Evolutionary conservation across 2,797 vertebrate species (phyloP).

Genomic region (Bryconaethiops microstoma): DNA sequence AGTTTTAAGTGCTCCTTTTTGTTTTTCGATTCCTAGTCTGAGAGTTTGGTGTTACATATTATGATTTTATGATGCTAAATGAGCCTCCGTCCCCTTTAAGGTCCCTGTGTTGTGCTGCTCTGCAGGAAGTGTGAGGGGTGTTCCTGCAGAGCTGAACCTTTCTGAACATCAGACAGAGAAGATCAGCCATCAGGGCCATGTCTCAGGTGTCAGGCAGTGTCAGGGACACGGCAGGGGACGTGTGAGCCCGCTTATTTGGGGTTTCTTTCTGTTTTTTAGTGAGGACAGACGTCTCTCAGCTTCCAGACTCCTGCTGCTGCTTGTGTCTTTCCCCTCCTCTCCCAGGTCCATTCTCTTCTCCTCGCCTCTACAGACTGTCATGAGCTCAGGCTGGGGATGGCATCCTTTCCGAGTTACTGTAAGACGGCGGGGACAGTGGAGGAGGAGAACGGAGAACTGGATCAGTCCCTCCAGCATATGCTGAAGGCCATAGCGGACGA

Average conservation of each 20-base stretch:
- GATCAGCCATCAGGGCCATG: slow-evolving; percentile 22
- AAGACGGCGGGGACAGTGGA: slow-evolving; percentile 66
- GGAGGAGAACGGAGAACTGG: slow-evolving; percentile 73
- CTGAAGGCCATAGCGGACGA: slow-evolving; percentile 82
- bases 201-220: slow-evolving; percentile 38
- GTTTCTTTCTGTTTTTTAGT: neutral
- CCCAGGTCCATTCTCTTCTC: neutral
- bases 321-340: slow-evolving; percentile 1
- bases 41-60: no score
- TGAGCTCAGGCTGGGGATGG: slow-evolving; percentile 80
- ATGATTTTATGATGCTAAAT: no score
- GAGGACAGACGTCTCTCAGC: neutral
- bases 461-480: slow-evolving; percentile 81
- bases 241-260: neutral
- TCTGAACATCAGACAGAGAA: slow-evolving; percentile 61
- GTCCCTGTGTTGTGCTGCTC: slow-evolving; percentile 60
- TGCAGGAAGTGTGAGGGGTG: slow-evolving; percentile 79
- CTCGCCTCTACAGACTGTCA: slow-evolving; percentile 62
- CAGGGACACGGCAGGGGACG: slow-evolving; percentile 33
- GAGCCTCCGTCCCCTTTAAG: slow-evolving; percentile 66
- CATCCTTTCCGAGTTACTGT: slow-evolving; percentile 76
- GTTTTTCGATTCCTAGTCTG: neutral
- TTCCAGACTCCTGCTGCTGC: neutral
- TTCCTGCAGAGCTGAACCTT: slow-evolving; percentile 70
- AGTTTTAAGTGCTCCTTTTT: neutral